phyloP scores from a whole-genome alignment of 2,888 invertebrate species.

The Dioctria rufipes region DNA sequence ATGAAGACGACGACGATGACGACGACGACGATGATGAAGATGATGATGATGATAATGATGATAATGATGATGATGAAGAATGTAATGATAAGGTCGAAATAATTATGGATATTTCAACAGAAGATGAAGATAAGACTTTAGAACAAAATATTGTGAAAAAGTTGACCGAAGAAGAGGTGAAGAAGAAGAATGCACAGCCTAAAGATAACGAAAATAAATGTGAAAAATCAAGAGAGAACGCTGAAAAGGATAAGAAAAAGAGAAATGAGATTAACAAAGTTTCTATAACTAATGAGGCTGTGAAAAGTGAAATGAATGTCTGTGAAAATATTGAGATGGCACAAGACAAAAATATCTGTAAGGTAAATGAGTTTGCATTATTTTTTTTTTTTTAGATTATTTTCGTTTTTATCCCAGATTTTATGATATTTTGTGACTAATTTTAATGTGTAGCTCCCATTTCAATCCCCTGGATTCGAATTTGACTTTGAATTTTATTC shows the following conservation, averaged over 20 bases:
- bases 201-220: neutral
- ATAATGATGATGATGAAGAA: neutral
- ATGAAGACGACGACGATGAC: neutral
- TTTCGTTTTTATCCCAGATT: too few species aligned
- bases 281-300: conserved; percentile 26
- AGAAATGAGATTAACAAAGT: neutral
- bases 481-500: too few species aligned
- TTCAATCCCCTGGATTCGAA: too few species aligned
- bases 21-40: neutral
- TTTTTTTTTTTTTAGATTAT: too few species aligned
- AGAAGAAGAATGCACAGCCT: neutral
- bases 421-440: too few species aligned
- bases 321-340: conserved; percentile 1
- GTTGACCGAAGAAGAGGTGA: neutral
- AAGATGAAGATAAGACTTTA: conserved; percentile 17
- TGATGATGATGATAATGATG: neutral
- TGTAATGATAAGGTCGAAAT: neutral
- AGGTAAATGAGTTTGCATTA: neutral
- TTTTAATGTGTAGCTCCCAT: too few species aligned
- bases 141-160: conserved; percentile 10
- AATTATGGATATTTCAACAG: neutral
- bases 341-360: conserved; percentile 12
- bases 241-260: neutral
- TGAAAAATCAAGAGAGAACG: neutral
- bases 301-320: conserved; percentile 8